A percentile compares a stretch with the other conserved stretches of the same genome.
Evolutionary conservation across 2,113 vertebrate genomes (phyloP).

Genomic region (Actenoides lindsayi): DNA sequence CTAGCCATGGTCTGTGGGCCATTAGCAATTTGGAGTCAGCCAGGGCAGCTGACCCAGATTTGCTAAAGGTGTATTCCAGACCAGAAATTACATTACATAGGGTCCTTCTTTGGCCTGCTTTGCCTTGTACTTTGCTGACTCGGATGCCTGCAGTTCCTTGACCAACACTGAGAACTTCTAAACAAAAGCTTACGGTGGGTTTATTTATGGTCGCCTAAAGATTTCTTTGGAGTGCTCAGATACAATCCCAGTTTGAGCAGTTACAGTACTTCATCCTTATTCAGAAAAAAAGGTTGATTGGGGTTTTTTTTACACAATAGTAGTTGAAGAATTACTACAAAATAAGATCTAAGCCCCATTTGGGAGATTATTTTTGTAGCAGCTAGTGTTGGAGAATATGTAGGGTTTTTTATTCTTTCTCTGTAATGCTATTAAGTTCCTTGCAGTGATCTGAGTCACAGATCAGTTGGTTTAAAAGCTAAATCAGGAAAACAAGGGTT

Average conservation of each 20-base stretch:
- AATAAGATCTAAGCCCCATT: background rate
- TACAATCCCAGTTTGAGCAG: background rate
- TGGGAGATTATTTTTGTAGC: background rate
- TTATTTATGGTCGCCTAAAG: background rate
- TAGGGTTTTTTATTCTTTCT: background rate
- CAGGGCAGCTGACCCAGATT: background rate
- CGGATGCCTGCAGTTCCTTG: background rate
- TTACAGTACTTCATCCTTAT: background rate
- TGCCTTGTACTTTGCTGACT: background rate
- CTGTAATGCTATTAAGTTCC: background rate
- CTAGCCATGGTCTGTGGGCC: too few relatives aligned
- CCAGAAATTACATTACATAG: background rate
- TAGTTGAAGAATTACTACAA: background rate
- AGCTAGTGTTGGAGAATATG: background rate
- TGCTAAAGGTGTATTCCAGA: background rate
- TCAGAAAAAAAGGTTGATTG: background rate
- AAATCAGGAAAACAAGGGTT: background rate
- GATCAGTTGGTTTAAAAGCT: background rate
- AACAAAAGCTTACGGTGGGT: background rate
- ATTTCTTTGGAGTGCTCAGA: background rate
- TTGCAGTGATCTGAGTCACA: background rate
- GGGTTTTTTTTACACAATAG: too few relatives aligned
- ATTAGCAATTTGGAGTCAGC: background rate
- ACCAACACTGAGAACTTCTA: background rate
- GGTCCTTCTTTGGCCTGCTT: background rate